phyloP scores from a whole-genome alignment of 2,797 vertebrate species.

The Euthynnus affinis region DNA sequence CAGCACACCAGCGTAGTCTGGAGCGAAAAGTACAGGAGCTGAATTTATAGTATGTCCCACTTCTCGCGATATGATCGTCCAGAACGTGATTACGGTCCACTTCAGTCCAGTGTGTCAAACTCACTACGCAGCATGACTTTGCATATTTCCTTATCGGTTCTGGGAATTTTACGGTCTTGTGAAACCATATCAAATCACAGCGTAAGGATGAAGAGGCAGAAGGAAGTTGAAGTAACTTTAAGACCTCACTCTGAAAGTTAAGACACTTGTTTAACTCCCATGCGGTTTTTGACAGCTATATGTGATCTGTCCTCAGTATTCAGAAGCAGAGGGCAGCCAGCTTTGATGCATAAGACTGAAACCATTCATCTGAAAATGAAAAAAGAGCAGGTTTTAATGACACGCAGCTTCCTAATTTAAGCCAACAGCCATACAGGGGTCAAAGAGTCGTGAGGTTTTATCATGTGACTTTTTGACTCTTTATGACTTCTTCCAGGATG shows the following conservation, averaged over 20 bases:
- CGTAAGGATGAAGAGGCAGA: not conserved
- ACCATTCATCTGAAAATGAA: not conserved
- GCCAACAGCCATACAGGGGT: constrained; percentile 1
- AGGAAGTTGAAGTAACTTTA: not conserved
- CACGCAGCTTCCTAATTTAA: constrained; percentile 3
- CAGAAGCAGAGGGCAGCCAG: not conserved
- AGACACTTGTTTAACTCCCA: not conserved
- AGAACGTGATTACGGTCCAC: constrained; percentile 35
- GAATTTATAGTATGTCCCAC: constrained; percentile 61
- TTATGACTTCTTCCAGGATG: not conserved
- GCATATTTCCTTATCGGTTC: constrained; percentile 72
- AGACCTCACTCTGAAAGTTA: not conserved
- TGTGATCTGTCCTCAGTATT: not conserved
- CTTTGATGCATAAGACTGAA: not conserved
- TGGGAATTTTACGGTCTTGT: not conserved
- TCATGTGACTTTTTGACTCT: constrained; percentile 43
- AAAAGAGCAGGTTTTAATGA: not conserved
- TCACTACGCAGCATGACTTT: constrained; percentile 81
- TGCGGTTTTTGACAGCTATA: not conserved
- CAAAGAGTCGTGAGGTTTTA: constrained; percentile 39
- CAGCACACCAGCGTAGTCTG: not conserved
- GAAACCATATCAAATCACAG: constrained; percentile 3
- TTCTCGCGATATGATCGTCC: constrained; percentile 78
- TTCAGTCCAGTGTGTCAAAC: not conserved
- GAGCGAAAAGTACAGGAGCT: not conserved